Evolutionary conservation across 1,140 invertebrate genomes (phyloP).

Genomic region (Phocides pigmalion): DNA sequence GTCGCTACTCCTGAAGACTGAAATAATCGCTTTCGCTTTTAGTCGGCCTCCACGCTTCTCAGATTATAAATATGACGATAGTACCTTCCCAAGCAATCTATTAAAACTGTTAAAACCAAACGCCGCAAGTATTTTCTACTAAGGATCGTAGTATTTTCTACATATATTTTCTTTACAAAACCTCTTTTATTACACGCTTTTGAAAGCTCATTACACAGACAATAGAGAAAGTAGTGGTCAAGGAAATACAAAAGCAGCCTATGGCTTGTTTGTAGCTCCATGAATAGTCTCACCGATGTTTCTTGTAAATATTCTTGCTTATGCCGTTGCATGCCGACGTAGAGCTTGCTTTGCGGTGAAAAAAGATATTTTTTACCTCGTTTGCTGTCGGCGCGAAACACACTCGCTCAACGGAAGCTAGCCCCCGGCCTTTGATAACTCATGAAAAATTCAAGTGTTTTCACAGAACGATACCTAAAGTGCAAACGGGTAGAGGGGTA

Average conservation of each 20-base stretch:
- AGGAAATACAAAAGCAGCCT: constrained; percentile 8
- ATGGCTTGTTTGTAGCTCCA: neutral
- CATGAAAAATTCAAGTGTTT: constrained; percentile 71
- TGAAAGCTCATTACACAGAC: neutral
- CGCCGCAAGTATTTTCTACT: no score
- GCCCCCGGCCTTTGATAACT: constrained; percentile 58
- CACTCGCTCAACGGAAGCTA: constrained; percentile 30
- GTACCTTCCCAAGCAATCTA: no score
- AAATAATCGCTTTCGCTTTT: no score
- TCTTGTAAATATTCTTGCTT: constrained; percentile 15
- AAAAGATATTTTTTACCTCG: constrained; percentile 49
- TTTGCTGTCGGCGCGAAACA: constrained; percentile 32
- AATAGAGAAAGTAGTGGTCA: constrained; percentile 1
- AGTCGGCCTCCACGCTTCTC: no score
- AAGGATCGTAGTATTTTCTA: no score
- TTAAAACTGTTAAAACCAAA: no score
- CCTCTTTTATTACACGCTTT: neutral
- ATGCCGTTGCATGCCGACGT: constrained; percentile 9
- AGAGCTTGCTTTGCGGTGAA: constrained; percentile 46
- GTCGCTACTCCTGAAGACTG: no score
- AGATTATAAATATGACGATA: no score
- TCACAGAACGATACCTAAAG: constrained; percentile 49
- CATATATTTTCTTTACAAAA: neutral
- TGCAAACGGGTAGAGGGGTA: constrained; percentile 2
- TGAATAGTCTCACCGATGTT: constrained; percentile 6